phyloP scores from a whole-genome alignment of 2,113 vertebrate species.

The Myodes glareolus region DNA sequence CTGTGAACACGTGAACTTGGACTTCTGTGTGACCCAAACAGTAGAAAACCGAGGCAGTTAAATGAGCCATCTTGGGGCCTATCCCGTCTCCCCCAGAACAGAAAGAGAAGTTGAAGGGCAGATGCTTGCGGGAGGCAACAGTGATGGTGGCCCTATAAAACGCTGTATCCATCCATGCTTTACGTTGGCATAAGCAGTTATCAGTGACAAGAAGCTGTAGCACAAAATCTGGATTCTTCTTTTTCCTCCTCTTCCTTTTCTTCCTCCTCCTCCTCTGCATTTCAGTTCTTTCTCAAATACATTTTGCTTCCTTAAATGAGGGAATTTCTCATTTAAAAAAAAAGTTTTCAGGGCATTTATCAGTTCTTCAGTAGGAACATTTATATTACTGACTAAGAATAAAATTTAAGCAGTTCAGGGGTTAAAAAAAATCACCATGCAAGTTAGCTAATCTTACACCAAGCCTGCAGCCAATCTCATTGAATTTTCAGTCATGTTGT shows the following conservation, averaged over 20 bases:
- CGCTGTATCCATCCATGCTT: no score
- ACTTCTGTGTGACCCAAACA: neutral
- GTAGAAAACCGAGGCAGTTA: neutral
- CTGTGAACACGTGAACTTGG: neutral
- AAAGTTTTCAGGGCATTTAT: constrained; percentile 42
- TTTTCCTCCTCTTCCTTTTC: no score
- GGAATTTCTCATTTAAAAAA: constrained; percentile 25
- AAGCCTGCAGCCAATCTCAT: constrained; percentile 27
- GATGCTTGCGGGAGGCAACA: neutral
- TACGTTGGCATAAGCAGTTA: neutral
- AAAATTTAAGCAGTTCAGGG: constrained; percentile 57
- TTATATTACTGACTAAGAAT: constrained; percentile 66
- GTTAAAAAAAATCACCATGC: constrained; percentile 14
- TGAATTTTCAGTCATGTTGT: constrained; percentile 56
- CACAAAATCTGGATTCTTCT: neutral
- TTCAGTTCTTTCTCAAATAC: constrained; percentile 24
- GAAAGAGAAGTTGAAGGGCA: neutral
- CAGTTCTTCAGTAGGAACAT: constrained; percentile 60
- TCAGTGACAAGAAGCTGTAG: neutral
- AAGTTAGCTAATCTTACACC: constrained; percentile 58
- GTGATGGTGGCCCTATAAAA: neutral
- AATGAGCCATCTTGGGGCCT: neutral
- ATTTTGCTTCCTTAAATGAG: constrained; percentile 66
- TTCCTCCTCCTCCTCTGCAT: neutral
- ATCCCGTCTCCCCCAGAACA: neutral